Base-by-base conservation (phyloP, 2,888 invertebrate genomes). In the Isoperla grammatica region DNA sequence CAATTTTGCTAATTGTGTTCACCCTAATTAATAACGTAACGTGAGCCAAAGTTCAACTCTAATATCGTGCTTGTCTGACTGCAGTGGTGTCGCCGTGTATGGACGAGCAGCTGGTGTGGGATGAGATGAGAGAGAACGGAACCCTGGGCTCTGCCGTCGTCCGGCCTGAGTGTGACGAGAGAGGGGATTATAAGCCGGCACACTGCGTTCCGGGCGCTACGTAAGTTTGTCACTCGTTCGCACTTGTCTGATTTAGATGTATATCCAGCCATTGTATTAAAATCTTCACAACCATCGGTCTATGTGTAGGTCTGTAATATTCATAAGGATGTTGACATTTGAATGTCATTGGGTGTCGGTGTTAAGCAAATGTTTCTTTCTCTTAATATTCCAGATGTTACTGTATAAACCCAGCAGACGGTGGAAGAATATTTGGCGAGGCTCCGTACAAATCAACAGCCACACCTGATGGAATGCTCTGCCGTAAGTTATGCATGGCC, bases 401-500 rank as follows among this genome's bases (percentile, higher is more conserved):
- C 69, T 86, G 86, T 66, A 77, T 82, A 13, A 78, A 81, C 15
- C 78, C 80, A 59, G 72, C 79, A 4, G 29, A 29, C 2, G 86
- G 87, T 0, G 71, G 80, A 12, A 74, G 86, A 64, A 79, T 87
- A 60, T 87, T 87, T 68, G 88, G 88, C 0, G 84, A 86, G 72
- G 76, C 78, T 0, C 71, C 78, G 0, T 79, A 79, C 63, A 71
- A 76, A 2, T 73, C 76, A 12, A 67, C 65, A 9, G 65, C 72
- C 2, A 72, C 74, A 0, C 69, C 73, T 49, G 68, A 71, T 35
- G 75, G 71, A 55, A 80, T 83, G 79, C 78, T 77, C 49, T 87
- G 87, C 69, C 77, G 85, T 85, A 72, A 75, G 67, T 67, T 11
- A 37, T 49, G 29, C 46, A 61, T 69, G 70, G 35, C 70, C 84